phyloP scores from a whole-genome alignment of 2,888 invertebrate genomes.

The Noctuana brunneofusca region DNA sequence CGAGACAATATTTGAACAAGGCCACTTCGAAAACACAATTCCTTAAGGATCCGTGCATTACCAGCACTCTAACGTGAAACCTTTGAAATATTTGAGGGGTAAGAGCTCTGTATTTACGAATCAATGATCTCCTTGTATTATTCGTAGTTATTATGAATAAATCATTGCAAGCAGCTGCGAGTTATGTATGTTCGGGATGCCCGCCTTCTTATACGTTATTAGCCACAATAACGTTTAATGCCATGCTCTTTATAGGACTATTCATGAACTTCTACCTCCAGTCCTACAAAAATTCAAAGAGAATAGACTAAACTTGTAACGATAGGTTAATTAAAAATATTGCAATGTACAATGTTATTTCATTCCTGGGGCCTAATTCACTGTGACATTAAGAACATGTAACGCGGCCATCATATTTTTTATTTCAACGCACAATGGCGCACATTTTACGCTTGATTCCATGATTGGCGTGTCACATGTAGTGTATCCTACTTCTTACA shows the following conservation, averaged over 20 bases:
- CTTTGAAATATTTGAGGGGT: conserved; percentile 17
- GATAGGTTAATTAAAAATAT: too few species aligned
- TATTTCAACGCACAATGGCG: too few species aligned
- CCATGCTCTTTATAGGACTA: conserved; percentile 51
- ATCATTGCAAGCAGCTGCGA: conserved; percentile 43
- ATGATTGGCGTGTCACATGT: too few species aligned
- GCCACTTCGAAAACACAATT: conserved; percentile 17
- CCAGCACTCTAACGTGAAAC: conserved; percentile 1
- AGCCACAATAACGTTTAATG: conserved; percentile 45
- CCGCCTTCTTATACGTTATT: conserved; percentile 49
- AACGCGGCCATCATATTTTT: too few species aligned
- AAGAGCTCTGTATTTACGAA: conserved; percentile 7
- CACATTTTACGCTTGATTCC: too few species aligned
- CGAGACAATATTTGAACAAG: conserved; percentile 57
- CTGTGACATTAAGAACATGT: too few species aligned
- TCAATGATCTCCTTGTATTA: conserved; percentile 2
- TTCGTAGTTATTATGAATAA: background rate
- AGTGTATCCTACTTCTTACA: too few species aligned
- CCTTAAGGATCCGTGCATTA: conserved; percentile 18
- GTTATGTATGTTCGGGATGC: conserved; percentile 48
- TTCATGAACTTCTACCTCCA: conserved; percentile 54
- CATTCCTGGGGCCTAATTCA: too few species aligned
- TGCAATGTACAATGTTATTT: too few species aligned
- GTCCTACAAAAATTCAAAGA: conserved; percentile 41
- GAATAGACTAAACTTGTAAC: too few species aligned